Conservation (phyloP, 2,113 vertebrate species). For the Stigmatopora argus region DNA sequence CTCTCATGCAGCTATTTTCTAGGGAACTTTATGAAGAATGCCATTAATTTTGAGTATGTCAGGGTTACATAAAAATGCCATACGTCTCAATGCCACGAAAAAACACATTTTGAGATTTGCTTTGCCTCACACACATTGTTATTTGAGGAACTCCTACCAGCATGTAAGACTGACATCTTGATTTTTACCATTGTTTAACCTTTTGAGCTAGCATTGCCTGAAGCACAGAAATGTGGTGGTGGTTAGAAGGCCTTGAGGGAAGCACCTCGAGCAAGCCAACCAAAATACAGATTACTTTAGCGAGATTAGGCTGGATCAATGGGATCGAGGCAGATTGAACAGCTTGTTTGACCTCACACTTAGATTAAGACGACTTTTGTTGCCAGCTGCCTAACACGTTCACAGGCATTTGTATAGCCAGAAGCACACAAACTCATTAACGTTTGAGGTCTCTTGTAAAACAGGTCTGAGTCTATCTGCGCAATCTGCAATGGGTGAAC, state of each 20-base stretch:
- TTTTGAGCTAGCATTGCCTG: constrained; percentile 1
- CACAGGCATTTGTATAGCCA: background rate
- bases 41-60: background rate
- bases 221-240: background rate
- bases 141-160: background rate
- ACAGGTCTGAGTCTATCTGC: too few relatives aligned
- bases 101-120: constrained; percentile 8
- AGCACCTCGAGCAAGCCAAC: constrained; percentile 11
- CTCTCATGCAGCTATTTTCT: background rate
- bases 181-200: background rate
- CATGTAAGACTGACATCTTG: background rate
- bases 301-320: constrained; percentile 42
- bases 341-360: constrained; percentile 18
- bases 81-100: constrained; percentile 7
- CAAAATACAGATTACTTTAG: constrained; percentile 28
- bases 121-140: background rate
- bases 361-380: constrained; percentile 8
- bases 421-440: too few relatives aligned
- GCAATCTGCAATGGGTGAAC: too few relatives aligned
- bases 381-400: background rate
- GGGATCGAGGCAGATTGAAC: constrained; percentile 23
- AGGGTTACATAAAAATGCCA: background rate
- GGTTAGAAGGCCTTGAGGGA: constrained; percentile 2
- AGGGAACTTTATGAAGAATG: background rate
- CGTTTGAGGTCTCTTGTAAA: too few relatives aligned